Base-by-base conservation (phyloP, 35 echinoderm and acorn worm species). In the Lytechinus pictus region DNA sequence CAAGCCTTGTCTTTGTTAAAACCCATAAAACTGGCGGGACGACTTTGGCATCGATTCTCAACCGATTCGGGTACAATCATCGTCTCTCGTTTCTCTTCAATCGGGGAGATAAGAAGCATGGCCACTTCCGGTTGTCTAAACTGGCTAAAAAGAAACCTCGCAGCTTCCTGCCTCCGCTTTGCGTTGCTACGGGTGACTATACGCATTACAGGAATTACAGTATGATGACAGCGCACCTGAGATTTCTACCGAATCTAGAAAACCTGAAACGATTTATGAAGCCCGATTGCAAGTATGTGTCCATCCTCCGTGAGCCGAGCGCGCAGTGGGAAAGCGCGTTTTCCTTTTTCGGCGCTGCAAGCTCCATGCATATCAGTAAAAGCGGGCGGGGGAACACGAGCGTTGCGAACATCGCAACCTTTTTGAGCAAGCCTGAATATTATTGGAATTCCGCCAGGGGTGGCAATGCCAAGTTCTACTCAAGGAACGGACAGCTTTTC, bases 21-120 rank as follows among this genome's bases (percentile, higher is more conserved):
- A 97, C 97, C 14, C 97, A 97, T 51, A 97, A 97, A 54, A 97
- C 97, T 10, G 97, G 97, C 14, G 96, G 97, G 21, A 96, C 97
- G 27, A 97, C 97, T 13, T 19, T 97, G 24, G 86, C 95, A 53
- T 95, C 95, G 28, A 96, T 97, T 51, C 54, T 97, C 10, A 94
- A 97, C 57, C 94, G 95, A 10, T 97, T 56, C n/a, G 97, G 97
- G 27, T 89, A 94, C 53, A 54, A 61, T 9, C 79, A 94, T 87
- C 86, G 94, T 33, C 61, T 96, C 10, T 97, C 97, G 10, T 97
- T 97, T 86, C 95, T 97, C 19, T 57, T 87, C 51, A 94, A 96
- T 24, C 28, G 87, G 54, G 52, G 55, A 4, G 61, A 92, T 11
- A 79, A 94, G 7, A 87, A 12, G 11, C 87, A 96, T 71, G 95